Conservation (phyloP, 1,140 invertebrate species). For the Hyles euphorbiae region DNA sequence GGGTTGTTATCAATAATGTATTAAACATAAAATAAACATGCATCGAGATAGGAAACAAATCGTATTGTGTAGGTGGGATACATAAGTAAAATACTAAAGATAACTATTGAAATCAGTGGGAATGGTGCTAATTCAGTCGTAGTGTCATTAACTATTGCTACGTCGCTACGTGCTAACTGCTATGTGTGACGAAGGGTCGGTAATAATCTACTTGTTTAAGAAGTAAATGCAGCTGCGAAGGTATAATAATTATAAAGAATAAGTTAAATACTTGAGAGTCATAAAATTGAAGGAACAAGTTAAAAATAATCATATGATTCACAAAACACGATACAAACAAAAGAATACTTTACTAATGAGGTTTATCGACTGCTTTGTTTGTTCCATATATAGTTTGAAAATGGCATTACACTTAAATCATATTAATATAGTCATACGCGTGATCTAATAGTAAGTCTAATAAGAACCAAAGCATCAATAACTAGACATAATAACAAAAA, state of each 20-base stretch:
- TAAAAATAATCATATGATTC: background rate
- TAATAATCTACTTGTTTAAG: background rate
- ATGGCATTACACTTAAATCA: too few relatives aligned
- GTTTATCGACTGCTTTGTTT: too few relatives aligned
- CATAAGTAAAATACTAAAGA: conserved; percentile 31
- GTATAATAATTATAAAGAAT: conserved; percentile 1
- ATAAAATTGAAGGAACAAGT: background rate
- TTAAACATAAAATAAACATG: conserved; percentile 4
- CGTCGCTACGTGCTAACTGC: background rate
- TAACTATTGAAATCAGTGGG: conserved; percentile 25
- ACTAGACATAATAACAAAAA: conserved; percentile 8
- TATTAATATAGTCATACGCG: too few relatives aligned
- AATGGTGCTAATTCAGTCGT: conserved; percentile 28
- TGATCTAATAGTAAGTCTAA: conserved; percentile 7
- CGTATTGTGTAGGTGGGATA: conserved; percentile 48
- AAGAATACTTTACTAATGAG: too few relatives aligned
- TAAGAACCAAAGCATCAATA: conserved; percentile 15
- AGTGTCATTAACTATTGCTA: conserved; percentile 4
- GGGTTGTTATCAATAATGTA: too few relatives aligned
- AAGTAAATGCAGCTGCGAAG: conserved; percentile 5
- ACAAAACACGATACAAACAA: too few relatives aligned
- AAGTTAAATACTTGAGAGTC: conserved; percentile 6
- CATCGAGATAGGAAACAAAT: conserved; percentile 29
- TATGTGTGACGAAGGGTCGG: background rate
- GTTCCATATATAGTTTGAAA: too few relatives aligned